Percentiles rank a stretch among this genome's conserved stretches.
phyloP scores from a whole-genome alignment of 53 echinoderm and acorn worm genomes.

The Holothuria leucospilota region DNA sequence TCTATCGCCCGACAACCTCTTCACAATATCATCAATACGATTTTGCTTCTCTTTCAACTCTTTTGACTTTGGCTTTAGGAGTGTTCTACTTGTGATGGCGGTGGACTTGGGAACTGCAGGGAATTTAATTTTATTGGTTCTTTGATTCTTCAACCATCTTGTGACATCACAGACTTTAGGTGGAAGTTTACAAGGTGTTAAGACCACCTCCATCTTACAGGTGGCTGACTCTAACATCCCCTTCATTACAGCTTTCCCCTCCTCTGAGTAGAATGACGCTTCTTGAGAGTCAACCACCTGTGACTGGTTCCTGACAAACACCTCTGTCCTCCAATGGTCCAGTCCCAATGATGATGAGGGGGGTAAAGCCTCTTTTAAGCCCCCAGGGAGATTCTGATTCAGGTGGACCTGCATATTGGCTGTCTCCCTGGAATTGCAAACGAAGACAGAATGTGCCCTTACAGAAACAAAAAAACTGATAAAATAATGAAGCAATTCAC shows the following conservation, averaged over 20 bases:
- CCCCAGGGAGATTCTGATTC: constrained; percentile 74
- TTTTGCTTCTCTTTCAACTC: no score
- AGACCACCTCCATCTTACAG: constrained; percentile 64
- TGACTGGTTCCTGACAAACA: constrained; percentile 57
- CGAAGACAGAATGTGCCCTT: not conserved
- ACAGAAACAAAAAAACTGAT: no score
- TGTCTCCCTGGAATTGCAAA: constrained; percentile 22
- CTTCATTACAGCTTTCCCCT: constrained; percentile 58
- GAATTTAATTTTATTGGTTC: not conserved
- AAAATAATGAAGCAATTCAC: no score
- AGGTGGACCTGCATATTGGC: constrained; percentile 65
- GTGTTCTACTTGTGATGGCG: not conserved
- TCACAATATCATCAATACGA: not conserved
- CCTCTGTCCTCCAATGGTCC: constrained; percentile 83
- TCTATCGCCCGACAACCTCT: not conserved
- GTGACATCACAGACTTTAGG: constrained; percentile 62
- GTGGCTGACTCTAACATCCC: constrained; percentile 47
- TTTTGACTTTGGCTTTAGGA: no score
- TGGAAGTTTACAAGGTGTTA: constrained; percentile 81
- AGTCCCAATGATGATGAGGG: constrained; percentile 75
- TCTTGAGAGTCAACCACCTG: not conserved
- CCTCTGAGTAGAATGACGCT: constrained; percentile 44
- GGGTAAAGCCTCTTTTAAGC: constrained; percentile 73
- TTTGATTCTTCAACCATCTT: constrained; percentile 61
- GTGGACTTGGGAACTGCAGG: not conserved